Conservation (phyloP, 2,113 vertebrate genomes). For the Microtus richardsoni region DNA sequence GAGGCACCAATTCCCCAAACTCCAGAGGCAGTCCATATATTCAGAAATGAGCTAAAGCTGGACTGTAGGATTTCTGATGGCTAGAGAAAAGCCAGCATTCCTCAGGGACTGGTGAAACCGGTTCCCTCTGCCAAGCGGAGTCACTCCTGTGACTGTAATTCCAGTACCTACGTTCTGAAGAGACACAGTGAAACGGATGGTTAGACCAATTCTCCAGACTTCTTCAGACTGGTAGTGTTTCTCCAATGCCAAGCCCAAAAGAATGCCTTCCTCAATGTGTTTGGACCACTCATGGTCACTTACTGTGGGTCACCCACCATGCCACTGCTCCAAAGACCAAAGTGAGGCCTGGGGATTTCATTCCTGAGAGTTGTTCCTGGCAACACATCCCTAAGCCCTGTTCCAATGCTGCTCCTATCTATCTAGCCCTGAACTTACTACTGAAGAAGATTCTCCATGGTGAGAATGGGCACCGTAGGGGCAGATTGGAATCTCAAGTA, state of each 20-base stretch:
- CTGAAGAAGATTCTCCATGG: neutral
- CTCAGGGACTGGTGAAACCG: neutral
- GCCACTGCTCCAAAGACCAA: neutral
- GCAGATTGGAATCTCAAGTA: neutral
- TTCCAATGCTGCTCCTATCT: neutral
- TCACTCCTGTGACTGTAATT: neutral
- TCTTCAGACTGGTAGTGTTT: neutral
- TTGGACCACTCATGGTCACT: neutral
- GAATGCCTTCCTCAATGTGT: neutral
- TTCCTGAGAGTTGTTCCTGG: neutral
- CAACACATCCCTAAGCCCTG: neutral
- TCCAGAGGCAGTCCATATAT: neutral
- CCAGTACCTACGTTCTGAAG: neutral
- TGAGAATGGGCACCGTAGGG: fast-evolving
- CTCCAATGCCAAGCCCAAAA: neutral
- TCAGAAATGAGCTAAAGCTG: neutral
- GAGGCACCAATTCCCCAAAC: neutral
- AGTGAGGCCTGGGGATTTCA: neutral
- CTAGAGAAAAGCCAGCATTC: neutral
- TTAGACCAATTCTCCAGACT: neutral
- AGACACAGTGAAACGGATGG: neutral
- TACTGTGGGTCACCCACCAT: neutral
- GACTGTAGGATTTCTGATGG: neutral
- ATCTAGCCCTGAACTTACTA: neutral
- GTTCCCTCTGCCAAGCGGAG: neutral